These are phyloP conservation scores for Eledone cirrhosa DNA, from an alignment of 2,888 invertebrate genomes.

Conservation along the genomic window DNA sequence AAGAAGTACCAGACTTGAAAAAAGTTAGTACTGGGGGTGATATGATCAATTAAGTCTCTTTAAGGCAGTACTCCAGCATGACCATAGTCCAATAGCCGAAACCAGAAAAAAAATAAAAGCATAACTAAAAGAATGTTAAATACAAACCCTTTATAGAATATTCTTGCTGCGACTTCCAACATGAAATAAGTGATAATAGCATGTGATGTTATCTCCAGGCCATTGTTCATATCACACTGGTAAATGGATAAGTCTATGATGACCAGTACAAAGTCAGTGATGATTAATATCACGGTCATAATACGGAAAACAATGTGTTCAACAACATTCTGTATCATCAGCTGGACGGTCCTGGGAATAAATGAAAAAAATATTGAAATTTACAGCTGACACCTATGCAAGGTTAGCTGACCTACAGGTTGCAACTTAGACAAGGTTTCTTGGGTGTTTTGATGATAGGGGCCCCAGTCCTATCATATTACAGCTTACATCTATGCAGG, in stretches of 20 bases:
- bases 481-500: no score
- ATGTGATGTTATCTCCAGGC: conserved; percentile 62
- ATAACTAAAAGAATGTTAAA: not conserved
- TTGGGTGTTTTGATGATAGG: no score
- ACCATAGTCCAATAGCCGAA: no score
- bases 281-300: conserved; percentile 57
- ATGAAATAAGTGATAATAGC: conserved; percentile 67
- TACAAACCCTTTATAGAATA: conserved; percentile 66
- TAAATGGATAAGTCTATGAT: conserved; percentile 52
- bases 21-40: no score
- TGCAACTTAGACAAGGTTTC: no score
- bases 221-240: conserved; percentile 41
- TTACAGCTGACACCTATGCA: no score
- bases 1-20: no score
- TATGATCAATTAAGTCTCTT: no score
- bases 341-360: conserved; percentile 50
- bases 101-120: no score
- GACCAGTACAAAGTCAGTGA: conserved; percentile 58
- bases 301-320: conserved; percentile 58
- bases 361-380: conserved; percentile 10
- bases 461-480: no score
- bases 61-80: not conserved
- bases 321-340: conserved; percentile 44
- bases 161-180: conserved; percentile 65
- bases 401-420: no score